Evolutionary conservation across 2,797 vertebrate genomes (phyloP).

Genomic region (Carcharodon carcharias): DNA sequence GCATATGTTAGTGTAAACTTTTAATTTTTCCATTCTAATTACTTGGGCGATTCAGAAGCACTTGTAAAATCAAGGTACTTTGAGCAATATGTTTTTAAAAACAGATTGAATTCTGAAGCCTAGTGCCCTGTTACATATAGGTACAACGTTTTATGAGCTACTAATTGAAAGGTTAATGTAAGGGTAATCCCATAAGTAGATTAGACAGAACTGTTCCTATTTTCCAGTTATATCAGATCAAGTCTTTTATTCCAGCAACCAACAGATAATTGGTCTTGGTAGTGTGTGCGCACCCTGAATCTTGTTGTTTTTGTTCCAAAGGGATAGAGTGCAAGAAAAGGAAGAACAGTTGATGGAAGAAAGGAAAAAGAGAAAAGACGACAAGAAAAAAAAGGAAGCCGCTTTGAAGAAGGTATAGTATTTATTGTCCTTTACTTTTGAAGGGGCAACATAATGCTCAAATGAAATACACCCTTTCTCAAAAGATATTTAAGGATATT

Average conservation of each 20-base stretch:
- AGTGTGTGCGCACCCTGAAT: constrained; percentile 38
- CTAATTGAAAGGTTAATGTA: constrained; percentile 45
- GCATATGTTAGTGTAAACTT: neutral
- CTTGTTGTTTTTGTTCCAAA: constrained; percentile 50
- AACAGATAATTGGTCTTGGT: constrained; percentile 29
- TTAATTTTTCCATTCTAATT: neutral
- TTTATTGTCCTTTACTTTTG: neutral
- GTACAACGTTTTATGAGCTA: constrained; percentile 52
- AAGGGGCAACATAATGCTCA: neutral
- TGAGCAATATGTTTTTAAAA: neutral
- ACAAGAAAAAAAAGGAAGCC: constrained; percentile 77
- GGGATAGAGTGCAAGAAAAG: constrained; percentile 80
- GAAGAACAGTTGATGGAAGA: constrained; percentile 94
- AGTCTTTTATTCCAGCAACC: constrained; percentile 23
- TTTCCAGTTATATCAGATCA: constrained; percentile 48
- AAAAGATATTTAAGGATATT: neutral
- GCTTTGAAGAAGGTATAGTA: constrained; percentile 75
- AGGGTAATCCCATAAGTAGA: constrained; percentile 63
- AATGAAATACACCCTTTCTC: constrained; percentile 15
- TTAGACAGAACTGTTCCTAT: constrained; percentile 58
- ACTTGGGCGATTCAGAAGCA: neutral
- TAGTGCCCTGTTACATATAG: neutral
- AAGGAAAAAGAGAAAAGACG: constrained; percentile 81
- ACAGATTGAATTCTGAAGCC: neutral
- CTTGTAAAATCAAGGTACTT: neutral